These are phyloP conservation scores for Eurystomus gularis DNA, from an alignment of 2,113 vertebrate genomes.

Conservation along the genomic window DNA sequence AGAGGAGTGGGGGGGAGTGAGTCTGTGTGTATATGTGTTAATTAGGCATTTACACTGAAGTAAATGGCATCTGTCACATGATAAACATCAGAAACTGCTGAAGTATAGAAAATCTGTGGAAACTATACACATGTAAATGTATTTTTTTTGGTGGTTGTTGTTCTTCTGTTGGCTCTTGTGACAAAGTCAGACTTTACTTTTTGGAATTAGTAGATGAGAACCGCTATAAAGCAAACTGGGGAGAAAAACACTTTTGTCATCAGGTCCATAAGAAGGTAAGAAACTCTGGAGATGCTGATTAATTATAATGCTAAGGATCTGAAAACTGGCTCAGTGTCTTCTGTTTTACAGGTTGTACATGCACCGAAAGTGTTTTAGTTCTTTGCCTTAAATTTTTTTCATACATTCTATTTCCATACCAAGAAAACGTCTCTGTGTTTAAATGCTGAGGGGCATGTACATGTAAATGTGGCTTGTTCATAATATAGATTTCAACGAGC, in stretches of 20 bases:
- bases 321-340: background rate
- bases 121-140: background rate
- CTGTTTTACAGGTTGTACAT: background rate
- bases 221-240: background rate
- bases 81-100: background rate
- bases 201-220: background rate
- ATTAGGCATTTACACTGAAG: conserved; percentile 53
- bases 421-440: background rate
- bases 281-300: background rate
- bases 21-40: conserved; percentile 23
- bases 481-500: background rate
- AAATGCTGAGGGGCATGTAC: background rate
- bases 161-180: background rate
- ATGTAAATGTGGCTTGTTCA: background rate
- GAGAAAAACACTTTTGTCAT: background rate
- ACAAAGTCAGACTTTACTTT: background rate
- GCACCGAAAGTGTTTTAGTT: background rate
- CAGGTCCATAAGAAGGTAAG: background rate
- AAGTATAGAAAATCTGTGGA: conserved; percentile 13
- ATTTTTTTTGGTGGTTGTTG: background rate
- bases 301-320: background rate
- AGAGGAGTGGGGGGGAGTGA: background rate
- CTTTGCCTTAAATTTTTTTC: background rate
- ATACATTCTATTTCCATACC: background rate
- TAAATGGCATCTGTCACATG: conserved; percentile 38